A percentile compares a stretch with the other conserved stretches of the same genome.
Evolutionary conservation across 2,797 vertebrate genomes (phyloP).

Genomic region (Morus bassanus): DNA sequence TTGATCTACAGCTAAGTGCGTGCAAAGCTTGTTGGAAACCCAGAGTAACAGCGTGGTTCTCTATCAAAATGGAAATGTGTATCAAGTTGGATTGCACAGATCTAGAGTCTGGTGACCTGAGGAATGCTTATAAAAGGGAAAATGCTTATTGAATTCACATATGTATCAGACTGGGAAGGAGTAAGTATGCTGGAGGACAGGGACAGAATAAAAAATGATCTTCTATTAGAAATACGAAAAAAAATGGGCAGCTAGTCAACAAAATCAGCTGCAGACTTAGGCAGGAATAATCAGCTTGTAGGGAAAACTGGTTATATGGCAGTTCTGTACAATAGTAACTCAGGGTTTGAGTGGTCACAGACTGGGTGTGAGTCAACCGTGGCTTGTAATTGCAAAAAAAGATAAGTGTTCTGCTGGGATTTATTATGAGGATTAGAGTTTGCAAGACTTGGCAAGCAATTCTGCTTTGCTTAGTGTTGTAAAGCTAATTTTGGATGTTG

Average conservation of each 20-base stretch:
- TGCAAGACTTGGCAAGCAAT: slow-evolving; percentile 19
- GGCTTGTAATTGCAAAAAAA: neutral
- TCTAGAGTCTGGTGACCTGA: neutral
- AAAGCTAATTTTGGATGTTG: neutral
- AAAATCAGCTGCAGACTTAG: neutral
- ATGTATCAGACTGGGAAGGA: neutral
- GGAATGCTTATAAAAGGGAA: neutral
- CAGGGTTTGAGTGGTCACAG: neutral
- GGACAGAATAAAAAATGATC: neutral
- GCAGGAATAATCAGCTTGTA: neutral
- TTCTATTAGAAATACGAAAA: neutral
- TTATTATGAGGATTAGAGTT: neutral
- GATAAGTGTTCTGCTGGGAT: neutral
- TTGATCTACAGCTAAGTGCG: neutral
- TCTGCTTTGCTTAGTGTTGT: slow-evolving; percentile 12
- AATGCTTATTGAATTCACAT: neutral
- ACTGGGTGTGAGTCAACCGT: neutral
- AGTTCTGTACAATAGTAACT: neutral
- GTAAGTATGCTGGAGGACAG: neutral
- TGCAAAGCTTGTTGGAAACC: neutral
- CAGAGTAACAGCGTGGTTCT: neutral
- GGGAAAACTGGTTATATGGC: slow-evolving; percentile 2
- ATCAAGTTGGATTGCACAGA: neutral
- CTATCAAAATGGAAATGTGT: neutral
- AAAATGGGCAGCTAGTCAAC: neutral